Evolutionary conservation across 2,888 invertebrate genomes (phyloP).

Genomic region (Brenthis ino): DNA sequence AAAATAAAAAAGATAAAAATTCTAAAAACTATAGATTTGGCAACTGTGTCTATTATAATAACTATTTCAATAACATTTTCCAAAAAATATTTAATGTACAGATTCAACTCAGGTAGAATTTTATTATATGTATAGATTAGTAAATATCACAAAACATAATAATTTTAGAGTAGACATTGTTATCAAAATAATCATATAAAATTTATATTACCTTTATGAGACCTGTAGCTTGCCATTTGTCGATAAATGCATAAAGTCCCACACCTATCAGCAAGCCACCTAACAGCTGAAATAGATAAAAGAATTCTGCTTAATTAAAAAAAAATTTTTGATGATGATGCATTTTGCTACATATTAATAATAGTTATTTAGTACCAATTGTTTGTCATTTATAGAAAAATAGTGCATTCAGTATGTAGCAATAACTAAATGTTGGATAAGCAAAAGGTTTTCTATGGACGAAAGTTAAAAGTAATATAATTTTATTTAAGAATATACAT

Average conservation of each 20-base stretch:
- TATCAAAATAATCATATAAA: background rate
- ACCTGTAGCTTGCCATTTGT: constrained; percentile 95
- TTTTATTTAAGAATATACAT: background rate
- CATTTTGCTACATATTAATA: background rate
- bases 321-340: background rate
- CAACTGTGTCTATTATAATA: no score
- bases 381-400: background rate
- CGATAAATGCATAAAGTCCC: constrained; percentile 94
- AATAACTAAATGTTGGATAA: background rate
- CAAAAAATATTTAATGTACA: no score
- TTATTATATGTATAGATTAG: no score
- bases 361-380: background rate
- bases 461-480: background rate
- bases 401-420: background rate
- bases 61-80: no score
- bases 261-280: constrained; percentile 93
- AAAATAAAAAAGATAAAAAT: no score
- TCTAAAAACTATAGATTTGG: no score
- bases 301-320: background rate
- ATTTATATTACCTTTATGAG: constrained; percentile 83
- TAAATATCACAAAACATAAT: no score
- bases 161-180: no score
- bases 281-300: constrained; percentile 86
- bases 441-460: background rate
- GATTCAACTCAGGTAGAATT: no score